These are phyloP conservation scores for Dromococcyx pavoninus DNA, from an alignment of 2,797 vertebrate genomes.

Conservation along the genomic window DNA sequence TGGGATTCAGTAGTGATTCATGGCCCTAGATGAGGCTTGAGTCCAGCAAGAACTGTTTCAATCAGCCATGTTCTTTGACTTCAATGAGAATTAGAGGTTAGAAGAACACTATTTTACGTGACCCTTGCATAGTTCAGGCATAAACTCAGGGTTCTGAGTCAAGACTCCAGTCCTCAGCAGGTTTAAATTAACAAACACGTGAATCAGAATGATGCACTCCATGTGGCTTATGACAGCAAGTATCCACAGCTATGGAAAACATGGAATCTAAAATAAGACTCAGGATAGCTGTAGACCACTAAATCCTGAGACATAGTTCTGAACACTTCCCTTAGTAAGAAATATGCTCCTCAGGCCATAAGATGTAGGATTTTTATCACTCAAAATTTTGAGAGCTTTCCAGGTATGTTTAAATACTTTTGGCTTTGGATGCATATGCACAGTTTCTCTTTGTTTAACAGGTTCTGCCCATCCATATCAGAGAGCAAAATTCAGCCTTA, in stretches of 20 bases:
- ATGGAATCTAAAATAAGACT: neutral
- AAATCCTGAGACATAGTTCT: neutral
- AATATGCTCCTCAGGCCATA: neutral
- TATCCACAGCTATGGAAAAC: neutral
- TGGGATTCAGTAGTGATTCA: neutral
- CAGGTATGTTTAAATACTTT: neutral
- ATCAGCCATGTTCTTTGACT: fast-evolving
- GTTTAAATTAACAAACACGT: neutral
- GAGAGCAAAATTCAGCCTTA: neutral
- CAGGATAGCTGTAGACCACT: neutral
- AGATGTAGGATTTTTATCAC: neutral
- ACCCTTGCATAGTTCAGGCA: neutral
- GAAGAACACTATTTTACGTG: neutral
- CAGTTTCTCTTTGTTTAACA: neutral
- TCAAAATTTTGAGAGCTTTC: neutral
- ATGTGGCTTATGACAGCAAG: fast-evolving
- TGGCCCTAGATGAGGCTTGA: neutral
- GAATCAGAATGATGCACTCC: neutral
- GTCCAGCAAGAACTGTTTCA: neutral
- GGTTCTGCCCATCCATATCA: neutral
- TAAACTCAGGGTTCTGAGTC: neutral
- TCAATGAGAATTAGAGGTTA: neutral
- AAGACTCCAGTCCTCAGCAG: neutral
- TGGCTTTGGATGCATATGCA: neutral
- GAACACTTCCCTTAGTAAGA: neutral